These are phyloP conservation scores for Clanis bilineata DNA, from an alignment of 2,888 invertebrate genomes.

Conservation along the genomic window DNA sequence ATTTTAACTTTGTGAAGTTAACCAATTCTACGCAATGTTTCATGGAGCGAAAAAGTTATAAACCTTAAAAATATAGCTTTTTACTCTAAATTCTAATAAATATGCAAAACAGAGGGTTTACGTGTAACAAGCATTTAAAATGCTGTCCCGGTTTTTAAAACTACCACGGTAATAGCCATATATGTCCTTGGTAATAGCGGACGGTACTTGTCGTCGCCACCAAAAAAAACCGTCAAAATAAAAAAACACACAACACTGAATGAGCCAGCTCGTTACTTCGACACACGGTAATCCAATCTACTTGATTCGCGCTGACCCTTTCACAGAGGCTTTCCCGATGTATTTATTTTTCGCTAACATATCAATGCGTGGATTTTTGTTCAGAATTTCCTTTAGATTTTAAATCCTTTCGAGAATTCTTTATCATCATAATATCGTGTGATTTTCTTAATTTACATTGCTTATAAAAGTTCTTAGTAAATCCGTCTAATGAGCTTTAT, in stretches of 20 bases:
- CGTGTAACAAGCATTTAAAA: not conserved
- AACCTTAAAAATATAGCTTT: too few species aligned
- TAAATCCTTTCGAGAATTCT: conserved; percentile 19
- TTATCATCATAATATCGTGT: not conserved
- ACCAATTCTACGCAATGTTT: too few species aligned
- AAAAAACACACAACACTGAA: conserved; percentile 55
- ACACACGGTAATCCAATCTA: conserved; percentile 54
- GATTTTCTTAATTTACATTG: not conserved
- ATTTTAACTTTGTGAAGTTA: too few species aligned
- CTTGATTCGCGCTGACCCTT: conserved; percentile 45
- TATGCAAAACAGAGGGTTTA: not conserved
- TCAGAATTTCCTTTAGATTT: not conserved
- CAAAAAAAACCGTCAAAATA: conserved; percentile 40
- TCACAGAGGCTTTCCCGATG: conserved; percentile 25
- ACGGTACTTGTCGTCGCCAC: conserved; percentile 20
- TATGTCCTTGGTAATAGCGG: conserved; percentile 26
- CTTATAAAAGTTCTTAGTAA: not conserved
- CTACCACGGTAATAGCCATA: conserved; percentile 19
- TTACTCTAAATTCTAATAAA: not conserved
- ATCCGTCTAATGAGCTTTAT: not conserved
- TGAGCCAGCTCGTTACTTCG: conserved; percentile 47
- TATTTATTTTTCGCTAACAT: conserved; percentile 39
- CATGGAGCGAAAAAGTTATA: too few species aligned
- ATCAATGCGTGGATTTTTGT: conserved; percentile 17
- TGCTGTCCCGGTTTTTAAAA: not conserved